These are phyloP conservation scores for Temnothorax longispinosus DNA, from an alignment of 1,140 invertebrate species.

Conservation along the genomic window DNA sequence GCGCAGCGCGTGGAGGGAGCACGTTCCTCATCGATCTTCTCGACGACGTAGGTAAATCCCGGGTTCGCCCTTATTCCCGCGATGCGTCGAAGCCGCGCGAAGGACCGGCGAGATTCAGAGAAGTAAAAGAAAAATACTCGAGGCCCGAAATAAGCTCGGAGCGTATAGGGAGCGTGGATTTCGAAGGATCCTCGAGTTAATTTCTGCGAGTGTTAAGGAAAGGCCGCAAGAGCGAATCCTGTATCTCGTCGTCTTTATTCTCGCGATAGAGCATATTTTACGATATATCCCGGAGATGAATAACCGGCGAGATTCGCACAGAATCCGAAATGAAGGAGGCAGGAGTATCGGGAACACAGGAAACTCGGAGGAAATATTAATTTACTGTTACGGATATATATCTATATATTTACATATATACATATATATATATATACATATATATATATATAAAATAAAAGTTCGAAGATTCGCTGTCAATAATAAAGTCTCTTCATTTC, in stretches of 20 bases:
- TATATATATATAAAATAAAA: background rate
- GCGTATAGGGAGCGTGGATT: too few relatives aligned
- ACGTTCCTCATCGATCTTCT: conserved; percentile 47
- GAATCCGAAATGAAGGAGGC: background rate
- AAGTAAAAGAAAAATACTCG: background rate
- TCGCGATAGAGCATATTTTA: too few relatives aligned
- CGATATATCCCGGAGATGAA: background rate
- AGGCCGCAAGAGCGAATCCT: background rate
- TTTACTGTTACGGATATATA: background rate
- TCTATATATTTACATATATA: too few relatives aligned
- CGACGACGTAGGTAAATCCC: conserved; percentile 45
- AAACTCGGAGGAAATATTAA: background rate
- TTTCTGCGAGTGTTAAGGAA: background rate
- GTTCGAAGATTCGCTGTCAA: background rate
- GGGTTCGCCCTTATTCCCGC: conserved; percentile 18
- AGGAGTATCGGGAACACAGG: background rate
- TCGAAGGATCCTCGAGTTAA: background rate
- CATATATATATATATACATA: too few relatives aligned
- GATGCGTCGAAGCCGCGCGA: background rate
- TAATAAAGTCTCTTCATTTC: background rate
- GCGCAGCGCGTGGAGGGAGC: conserved; percentile 7
- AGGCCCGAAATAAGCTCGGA: background rate
- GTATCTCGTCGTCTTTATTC: background rate
- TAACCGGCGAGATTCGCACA: background rate
- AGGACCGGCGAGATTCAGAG: background rate